phyloP scores from a whole-genome alignment of 2,888 invertebrate species.

The Sussaba pulchella region DNA sequence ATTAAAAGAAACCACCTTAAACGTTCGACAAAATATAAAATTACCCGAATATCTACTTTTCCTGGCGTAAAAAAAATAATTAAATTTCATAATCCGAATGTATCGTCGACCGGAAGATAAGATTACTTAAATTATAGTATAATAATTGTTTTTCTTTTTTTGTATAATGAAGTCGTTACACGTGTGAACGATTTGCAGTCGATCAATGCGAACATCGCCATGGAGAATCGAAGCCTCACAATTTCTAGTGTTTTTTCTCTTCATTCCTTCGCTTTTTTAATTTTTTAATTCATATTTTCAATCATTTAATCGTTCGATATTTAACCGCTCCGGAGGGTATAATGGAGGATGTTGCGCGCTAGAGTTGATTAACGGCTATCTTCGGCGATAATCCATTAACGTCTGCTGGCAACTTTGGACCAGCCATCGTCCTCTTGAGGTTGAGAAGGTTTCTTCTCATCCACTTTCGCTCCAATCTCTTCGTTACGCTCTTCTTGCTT shows the following conservation, averaged over 20 bases:
- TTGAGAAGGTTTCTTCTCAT: conserved; percentile 33
- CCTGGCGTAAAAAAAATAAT: background rate
- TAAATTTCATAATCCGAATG: background rate
- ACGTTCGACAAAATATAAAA: conserved; percentile 2
- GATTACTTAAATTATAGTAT: conserved; percentile 9
- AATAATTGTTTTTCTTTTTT: background rate
- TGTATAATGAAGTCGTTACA: conserved; percentile 19
- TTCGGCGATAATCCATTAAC: conserved; percentile 71
- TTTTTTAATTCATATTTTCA: background rate
- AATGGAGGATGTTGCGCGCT: conserved; percentile 51
- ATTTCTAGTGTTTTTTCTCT: conserved; percentile 43
- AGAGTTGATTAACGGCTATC: conserved; percentile 40
- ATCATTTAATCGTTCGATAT: conserved; percentile 3
- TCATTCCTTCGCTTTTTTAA: background rate
- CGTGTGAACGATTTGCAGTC: background rate
- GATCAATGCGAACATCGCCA: background rate
- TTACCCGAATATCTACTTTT: background rate
- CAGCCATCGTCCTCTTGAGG: conserved; percentile 76
- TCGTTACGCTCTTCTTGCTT: conserved; percentile 60
- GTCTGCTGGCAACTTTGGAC: conserved; percentile 81
- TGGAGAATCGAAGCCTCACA: conserved; percentile 52
- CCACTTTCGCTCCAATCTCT: conserved; percentile 63
- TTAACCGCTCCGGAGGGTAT: conserved; percentile 50
- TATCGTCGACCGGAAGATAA: background rate
- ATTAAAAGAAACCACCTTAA: background rate